Percentiles rank a stretch among this genome's conserved stretches.
Evolutionary conservation across 2,113 vertebrate genomes (phyloP).

Genomic region (Tringa solitaria): DNA sequence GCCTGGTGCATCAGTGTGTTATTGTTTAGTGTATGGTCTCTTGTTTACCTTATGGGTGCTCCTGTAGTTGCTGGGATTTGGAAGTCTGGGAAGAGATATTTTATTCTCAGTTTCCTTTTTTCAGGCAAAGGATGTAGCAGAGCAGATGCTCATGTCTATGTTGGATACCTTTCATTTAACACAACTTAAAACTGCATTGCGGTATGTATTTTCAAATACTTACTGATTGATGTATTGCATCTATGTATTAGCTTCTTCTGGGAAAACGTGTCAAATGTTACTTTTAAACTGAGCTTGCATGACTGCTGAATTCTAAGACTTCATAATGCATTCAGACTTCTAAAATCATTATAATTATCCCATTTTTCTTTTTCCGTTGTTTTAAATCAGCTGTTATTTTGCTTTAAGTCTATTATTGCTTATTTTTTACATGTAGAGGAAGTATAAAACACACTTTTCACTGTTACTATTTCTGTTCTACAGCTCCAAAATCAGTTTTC

Average conservation of each 20-base stretch:
- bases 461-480: background rate
- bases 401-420: background rate
- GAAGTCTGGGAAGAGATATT: background rate
- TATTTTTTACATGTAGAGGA: background rate
- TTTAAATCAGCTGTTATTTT: background rate
- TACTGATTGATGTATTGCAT: rapidly evolving
- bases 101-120: background rate
- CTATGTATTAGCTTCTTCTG: background rate
- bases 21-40: background rate
- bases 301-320: background rate
- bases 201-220: conserved; percentile 68
- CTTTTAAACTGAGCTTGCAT: background rate
- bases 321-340: background rate
- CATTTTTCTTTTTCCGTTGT: background rate
- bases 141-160: conserved; percentile 76
- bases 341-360: background rate
- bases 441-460: background rate
- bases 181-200: conserved; percentile 79
- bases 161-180: conserved; percentile 78
- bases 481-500: conserved; percentile 88
- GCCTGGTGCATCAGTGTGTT: conserved; percentile 34
- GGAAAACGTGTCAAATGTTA: background rate
- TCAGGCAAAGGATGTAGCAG: conserved; percentile 88
- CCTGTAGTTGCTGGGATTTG: background rate
- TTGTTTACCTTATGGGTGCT: background rate